phyloP scores from a whole-genome alignment of 1,140 invertebrate genomes.

The Brachionus paranguensis region DNA sequence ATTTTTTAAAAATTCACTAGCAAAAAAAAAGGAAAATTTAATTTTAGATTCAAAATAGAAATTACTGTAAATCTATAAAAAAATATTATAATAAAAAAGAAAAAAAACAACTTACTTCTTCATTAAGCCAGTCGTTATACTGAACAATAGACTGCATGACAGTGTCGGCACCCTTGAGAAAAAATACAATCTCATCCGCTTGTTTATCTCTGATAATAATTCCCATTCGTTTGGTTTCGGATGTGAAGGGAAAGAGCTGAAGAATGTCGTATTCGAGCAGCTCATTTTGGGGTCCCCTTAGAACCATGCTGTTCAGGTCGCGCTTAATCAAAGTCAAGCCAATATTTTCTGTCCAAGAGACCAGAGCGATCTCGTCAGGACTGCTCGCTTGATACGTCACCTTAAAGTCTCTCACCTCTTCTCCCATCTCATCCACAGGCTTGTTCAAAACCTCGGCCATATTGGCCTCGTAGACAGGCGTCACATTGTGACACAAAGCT shows the following conservation, averaged over 20 bases:
- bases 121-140: conserved; percentile 90
- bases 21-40: too few species aligned
- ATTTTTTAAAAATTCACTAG: too few species aligned
- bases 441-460: background rate
- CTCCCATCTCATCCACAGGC: background rate
- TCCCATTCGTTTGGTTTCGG: conserved; percentile 96
- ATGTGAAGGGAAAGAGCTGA: conserved; percentile 95
- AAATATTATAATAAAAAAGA: too few species aligned
- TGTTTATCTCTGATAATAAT: conserved; percentile 83
- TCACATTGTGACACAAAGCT: conserved; percentile 97
- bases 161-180: conserved; percentile 94
- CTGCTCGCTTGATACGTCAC: conserved; percentile 78
- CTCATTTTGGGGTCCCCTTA: conserved; percentile 64
- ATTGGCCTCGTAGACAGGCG: conserved; percentile 77
- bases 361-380: conserved; percentile 88
- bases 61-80: too few species aligned
- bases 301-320: conserved; percentile 70
- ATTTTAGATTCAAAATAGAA: too few species aligned
- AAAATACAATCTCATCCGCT: conserved; percentile 83
- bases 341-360: conserved; percentile 68
- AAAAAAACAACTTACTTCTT: conserved; percentile 61
- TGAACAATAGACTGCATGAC: conserved; percentile 87
- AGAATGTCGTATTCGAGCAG: conserved; percentile 76
- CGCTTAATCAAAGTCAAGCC: conserved; percentile 64
- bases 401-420: conserved; percentile 30